These are phyloP conservation scores for Sphaeridia pumilis DNA, from an alignment of 2,888 invertebrate genomes.

Conservation along the genomic window DNA sequence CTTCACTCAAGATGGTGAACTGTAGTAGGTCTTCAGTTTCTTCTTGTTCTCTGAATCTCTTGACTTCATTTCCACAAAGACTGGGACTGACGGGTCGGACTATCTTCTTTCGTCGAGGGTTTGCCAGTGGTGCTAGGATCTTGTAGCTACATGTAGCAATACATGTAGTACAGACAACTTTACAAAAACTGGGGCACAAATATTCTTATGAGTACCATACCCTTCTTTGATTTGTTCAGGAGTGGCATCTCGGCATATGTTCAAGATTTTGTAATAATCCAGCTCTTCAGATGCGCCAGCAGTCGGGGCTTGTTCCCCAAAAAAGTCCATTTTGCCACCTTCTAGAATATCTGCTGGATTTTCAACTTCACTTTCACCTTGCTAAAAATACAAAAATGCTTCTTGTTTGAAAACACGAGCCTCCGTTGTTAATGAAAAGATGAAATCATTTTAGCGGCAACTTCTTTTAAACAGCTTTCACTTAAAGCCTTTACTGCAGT, in stretches of 20 bases:
- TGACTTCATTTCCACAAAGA: constrained; percentile 39
- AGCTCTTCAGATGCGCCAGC: too few relatives aligned
- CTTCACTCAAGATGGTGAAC: constrained; percentile 58
- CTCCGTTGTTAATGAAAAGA: too few relatives aligned
- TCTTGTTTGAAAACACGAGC: too few relatives aligned
- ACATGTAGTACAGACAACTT: not conserved
- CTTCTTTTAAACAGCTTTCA: too few relatives aligned
- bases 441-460: too few relatives aligned
- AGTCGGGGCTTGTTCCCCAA: too few relatives aligned
- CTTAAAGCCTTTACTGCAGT: too few relatives aligned
- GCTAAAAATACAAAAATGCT: too few relatives aligned
- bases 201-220: constrained; percentile 38
- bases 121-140: constrained; percentile 26
- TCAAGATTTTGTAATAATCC: constrained; percentile 67
- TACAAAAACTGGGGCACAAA: not conserved
- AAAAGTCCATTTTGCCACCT: too few relatives aligned
- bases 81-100: constrained; percentile 25
- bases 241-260: constrained; percentile 52
- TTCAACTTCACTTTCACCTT: too few relatives aligned
- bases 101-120: constrained; percentile 26
- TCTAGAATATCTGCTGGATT: too few relatives aligned
- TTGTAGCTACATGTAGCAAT: constrained; percentile 20
- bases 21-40: constrained; percentile 23
- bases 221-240: constrained; percentile 61
- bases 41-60: constrained; percentile 18